These are phyloP conservation scores for Oreortyx pictus DNA, from an alignment of 2,797 vertebrate genomes.

Conservation along the genomic window DNA sequence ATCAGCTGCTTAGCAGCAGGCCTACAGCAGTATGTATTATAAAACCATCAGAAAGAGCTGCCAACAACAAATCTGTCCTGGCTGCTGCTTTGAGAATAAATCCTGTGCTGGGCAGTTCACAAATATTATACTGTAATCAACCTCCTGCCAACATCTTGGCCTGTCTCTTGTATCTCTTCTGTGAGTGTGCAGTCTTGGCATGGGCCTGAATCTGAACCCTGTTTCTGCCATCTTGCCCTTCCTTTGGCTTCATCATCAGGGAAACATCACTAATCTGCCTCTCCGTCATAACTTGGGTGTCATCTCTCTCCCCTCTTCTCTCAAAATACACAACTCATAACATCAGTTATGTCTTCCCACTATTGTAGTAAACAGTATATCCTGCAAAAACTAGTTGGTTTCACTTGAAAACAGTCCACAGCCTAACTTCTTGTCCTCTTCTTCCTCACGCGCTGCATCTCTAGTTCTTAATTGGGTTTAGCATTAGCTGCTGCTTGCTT, in stretches of 20 bases:
- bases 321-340: not conserved
- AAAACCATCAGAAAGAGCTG: not conserved
- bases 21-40: not conserved
- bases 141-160: not conserved
- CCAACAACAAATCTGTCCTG: not conserved
- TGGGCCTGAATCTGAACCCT: not conserved
- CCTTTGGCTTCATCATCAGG: not conserved
- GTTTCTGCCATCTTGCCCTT: not conserved
- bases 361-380: not conserved
- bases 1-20: not conserved
- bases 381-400: not conserved
- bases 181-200: not conserved
- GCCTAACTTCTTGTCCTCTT: not conserved
- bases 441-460: not conserved
- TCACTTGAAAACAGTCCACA: not conserved
- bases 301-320: not conserved
- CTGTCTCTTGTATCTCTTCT: not conserved
- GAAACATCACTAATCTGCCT: not conserved
- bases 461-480: fast-evolving
- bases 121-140: not conserved
- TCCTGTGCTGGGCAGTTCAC: not conserved
- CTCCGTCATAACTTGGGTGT: fast-evolving
- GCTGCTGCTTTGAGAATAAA: not conserved
- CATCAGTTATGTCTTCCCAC: not conserved
- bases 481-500: not conserved